Base-by-base conservation (phyloP, 2,113 vertebrate species). In the Albula glossodonta region DNA sequence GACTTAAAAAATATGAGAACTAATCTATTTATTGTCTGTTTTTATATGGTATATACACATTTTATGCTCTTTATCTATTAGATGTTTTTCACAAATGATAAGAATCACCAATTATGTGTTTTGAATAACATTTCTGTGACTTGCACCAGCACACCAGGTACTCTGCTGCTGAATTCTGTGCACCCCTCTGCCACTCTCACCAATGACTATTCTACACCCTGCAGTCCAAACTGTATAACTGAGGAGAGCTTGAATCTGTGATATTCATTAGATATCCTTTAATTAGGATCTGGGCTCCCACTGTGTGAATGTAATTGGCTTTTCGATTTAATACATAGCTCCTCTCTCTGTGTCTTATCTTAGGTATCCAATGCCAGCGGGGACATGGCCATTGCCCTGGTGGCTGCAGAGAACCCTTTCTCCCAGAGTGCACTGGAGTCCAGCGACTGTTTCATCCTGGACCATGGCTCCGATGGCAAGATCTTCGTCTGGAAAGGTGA, bases 401-500 rank as follows among this genome's bases (percentile, higher is more conserved):
- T 99, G 91, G 97, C 98, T 1, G 96, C 97, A 41, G 97, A 99
- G 91, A 99, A 99, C 91, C 98, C 98, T 2, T 99, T 99, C 77
- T 91, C 96, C 48, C 98, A 99, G 94, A 94, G 94, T 50, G 96
- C 97, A 81, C 93, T 99, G 93, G 94, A 88, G 51, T 96, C 98
- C 0, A 97, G 97, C 0, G 98, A 99, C 93, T 99, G 98, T 93
- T 99, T 99, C 93, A 98, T 99, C 87, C 94, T 99, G 93, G 98
- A 99, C 91, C 97, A 99, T 0, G 98, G 98, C 89, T 94, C 94
- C 0, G 94, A 99, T 0, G 96, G 97, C 13, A 98, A 97, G 93
- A 99, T 99, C 95, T 99, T 98, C 41, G 94, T 99, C 86, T 99
- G 98, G 98, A 99, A 99, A 97, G 98, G 98, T 99, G 31, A 41